These are phyloP conservation scores for Trinectes maculatus DNA, from an alignment of 2,113 vertebrate species.

Conservation along the genomic window DNA sequence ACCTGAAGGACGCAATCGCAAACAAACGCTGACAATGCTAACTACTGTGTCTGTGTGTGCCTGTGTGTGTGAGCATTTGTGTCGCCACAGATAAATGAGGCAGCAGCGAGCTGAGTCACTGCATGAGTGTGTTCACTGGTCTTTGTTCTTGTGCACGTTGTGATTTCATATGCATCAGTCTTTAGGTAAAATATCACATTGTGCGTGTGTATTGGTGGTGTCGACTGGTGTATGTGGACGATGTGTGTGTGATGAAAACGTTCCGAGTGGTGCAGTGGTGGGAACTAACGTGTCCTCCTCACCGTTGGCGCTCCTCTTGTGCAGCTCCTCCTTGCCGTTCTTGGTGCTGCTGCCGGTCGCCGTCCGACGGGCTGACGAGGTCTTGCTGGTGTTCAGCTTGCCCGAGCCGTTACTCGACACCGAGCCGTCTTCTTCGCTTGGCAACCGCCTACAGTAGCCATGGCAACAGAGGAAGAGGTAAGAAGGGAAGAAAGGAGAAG, in stretches of 20 bases:
- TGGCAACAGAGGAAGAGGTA: slow-evolving; percentile 88
- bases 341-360: slow-evolving; percentile 83
- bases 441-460: slow-evolving; percentile 94
- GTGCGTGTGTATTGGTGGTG: no score
- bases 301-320: slow-evolving; percentile 69
- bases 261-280: no score
- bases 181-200: slow-evolving; percentile 32
- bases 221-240: no score
- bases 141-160: slow-evolving; percentile 5
- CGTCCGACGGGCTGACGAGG: slow-evolving; percentile 87
- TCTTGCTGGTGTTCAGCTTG: slow-evolving; percentile 90
- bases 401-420: slow-evolving; percentile 92
- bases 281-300: no score
- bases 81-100: slow-evolving; percentile 22
- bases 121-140: slow-evolving; percentile 22
- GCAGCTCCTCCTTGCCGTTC: slow-evolving; percentile 86
- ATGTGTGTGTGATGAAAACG: no score
- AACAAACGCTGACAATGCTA: no score
- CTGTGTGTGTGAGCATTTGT: not conserved
- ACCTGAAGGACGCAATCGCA: no score
- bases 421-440: slow-evolving; percentile 93
- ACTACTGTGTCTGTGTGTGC: not conserved
- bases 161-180: no score
- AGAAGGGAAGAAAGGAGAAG: slow-evolving; percentile 14
- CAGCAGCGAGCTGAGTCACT: slow-evolving; percentile 42